These are phyloP conservation scores for Scrobipalpa costella DNA, from an alignment of 2,888 invertebrate species.

Conservation along the genomic window DNA sequence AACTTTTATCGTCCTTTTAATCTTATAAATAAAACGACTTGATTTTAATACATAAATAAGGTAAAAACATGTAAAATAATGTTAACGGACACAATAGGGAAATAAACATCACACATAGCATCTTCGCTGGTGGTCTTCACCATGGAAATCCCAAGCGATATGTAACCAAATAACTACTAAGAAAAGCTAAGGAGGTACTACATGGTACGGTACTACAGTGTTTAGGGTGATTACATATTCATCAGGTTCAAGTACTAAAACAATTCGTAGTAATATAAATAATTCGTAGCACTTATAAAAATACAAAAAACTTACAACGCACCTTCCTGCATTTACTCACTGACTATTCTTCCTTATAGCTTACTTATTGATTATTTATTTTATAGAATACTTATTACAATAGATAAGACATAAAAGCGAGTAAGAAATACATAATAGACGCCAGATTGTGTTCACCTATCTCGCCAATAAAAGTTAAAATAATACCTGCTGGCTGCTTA, in stretches of 20 bases:
- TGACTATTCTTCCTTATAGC: background rate
- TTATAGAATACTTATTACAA: background rate
- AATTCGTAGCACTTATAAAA: background rate
- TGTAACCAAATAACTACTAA: background rate
- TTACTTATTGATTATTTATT: too few relatives aligned
- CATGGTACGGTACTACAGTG: background rate
- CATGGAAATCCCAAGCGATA: background rate
- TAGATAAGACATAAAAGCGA: too few relatives aligned
- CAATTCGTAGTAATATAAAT: background rate
- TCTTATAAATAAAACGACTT: too few relatives aligned
- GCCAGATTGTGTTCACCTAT: too few relatives aligned
- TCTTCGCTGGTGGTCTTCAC: too few relatives aligned
- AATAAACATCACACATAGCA: too few relatives aligned
- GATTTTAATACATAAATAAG: too few relatives aligned
- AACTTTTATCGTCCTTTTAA: too few relatives aligned
- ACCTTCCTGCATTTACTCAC: background rate
- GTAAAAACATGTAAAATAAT: too few relatives aligned
- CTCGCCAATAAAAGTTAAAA: too few relatives aligned
- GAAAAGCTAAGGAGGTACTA: background rate
- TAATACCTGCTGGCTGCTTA: too few relatives aligned
- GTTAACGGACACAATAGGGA: too few relatives aligned
- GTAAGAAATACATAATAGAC: background rate
- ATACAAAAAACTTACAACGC: background rate
- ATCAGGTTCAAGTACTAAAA: background rate
- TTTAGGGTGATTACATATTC: background rate